These are phyloP conservation scores for Halcyon chelicuti DNA, from an alignment of 2,797 vertebrate genomes.

Conservation along the genomic window DNA sequence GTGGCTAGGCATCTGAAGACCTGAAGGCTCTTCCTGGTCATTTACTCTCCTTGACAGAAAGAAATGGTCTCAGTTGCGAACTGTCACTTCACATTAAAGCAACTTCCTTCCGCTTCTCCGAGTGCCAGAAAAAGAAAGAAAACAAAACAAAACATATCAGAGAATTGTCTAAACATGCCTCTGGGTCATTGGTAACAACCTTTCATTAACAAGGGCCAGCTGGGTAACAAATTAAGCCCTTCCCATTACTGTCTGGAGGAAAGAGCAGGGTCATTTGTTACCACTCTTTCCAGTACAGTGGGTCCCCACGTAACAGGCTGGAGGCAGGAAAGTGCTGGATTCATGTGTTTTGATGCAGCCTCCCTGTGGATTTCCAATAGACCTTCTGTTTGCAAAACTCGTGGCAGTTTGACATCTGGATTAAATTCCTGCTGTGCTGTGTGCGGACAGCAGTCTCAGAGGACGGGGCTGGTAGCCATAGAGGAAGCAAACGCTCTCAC, in stretches of 20 bases:
- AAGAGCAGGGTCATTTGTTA: not conserved
- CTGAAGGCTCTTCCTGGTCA: not conserved
- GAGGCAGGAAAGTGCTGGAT: not conserved
- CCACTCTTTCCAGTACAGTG: not conserved
- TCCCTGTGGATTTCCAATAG: not conserved
- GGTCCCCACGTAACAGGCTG: not conserved
- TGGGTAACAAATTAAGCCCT: not conserved
- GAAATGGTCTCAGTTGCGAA: slow-evolving; percentile 2
- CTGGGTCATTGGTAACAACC: not conserved
- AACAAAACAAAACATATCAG: no score
- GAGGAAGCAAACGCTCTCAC: not conserved
- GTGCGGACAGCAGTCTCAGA: not conserved
- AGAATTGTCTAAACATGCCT: not conserved
- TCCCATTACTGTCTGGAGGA: not conserved
- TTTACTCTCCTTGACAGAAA: not conserved
- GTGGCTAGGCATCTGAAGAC: not conserved
- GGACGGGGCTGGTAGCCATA: not conserved
- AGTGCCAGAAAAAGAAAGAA: not conserved
- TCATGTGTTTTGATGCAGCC: not conserved
- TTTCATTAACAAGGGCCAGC: not conserved
- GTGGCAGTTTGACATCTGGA: not conserved
- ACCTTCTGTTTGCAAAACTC: not conserved
- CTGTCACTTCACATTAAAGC: slow-evolving; percentile 33
- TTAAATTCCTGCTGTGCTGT: not conserved
- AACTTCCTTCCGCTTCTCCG: not conserved